phyloP scores from a whole-genome alignment of 2,113 vertebrate species.

The Lucifuga dentata region DNA sequence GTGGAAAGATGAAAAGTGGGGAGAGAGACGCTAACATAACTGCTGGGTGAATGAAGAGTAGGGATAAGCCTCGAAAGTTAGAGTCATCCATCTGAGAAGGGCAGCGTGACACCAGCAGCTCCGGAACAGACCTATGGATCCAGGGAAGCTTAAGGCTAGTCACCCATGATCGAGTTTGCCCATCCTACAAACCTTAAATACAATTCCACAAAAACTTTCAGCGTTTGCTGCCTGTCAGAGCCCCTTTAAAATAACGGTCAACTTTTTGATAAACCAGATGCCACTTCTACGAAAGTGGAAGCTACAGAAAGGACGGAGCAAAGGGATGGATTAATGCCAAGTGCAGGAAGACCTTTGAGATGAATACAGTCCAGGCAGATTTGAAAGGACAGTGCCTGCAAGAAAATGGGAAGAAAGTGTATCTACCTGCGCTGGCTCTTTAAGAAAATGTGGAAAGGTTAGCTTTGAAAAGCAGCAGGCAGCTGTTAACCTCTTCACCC shows the following conservation, averaged over 20 bases:
- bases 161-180: slow-evolving; percentile 42
- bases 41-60: slow-evolving; percentile 22
- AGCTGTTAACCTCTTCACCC: slow-evolving; percentile 21
- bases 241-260: neutral
- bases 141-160: slow-evolving; percentile 43
- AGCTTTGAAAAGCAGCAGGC: slow-evolving; percentile 7
- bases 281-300: slow-evolving; percentile 6
- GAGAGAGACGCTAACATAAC: slow-evolving; percentile 4
- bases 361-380: neutral
- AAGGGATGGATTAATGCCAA: slow-evolving; percentile 21
- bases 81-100: slow-evolving; percentile 64
- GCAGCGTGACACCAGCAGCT: slow-evolving; percentile 65
- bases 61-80: slow-evolving; percentile 60
- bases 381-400: neutral
- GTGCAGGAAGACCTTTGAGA: slow-evolving; percentile 20
- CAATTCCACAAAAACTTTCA: slow-evolving; percentile 20
- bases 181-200: slow-evolving; percentile 42
- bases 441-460: slow-evolving; percentile 24
- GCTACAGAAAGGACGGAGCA: slow-evolving; percentile 7
- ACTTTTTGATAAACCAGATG: slow-evolving; percentile 23
- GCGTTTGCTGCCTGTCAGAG: slow-evolving; percentile 1
- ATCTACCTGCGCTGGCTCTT: slow-evolving; percentile 20
- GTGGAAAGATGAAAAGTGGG: slow-evolving; percentile 16
- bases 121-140: slow-evolving; percentile 41
- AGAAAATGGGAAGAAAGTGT: slow-evolving; percentile 1